Conservation (phyloP, 2,113 vertebrate species). For the Trichechus manatus region DNA sequence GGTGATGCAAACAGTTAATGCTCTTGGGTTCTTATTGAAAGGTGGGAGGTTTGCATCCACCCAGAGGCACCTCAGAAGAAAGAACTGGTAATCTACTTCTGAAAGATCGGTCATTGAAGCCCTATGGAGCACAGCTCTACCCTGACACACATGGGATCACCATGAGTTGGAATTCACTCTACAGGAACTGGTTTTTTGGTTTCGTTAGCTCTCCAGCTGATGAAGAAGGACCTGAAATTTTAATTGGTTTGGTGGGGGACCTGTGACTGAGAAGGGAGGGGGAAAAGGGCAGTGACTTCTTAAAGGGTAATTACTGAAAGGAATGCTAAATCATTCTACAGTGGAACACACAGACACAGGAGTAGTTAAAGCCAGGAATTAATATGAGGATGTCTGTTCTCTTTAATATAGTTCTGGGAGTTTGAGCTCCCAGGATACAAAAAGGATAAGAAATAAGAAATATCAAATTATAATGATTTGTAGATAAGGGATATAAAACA, state of each 20-base stretch:
- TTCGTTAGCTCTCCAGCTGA: not conserved
- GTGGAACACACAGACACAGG: not conserved
- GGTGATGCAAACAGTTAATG: too few species aligned
- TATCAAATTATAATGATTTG: not conserved
- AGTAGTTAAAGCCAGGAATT: not conserved
- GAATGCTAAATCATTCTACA: not conserved
- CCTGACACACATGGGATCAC: too few species aligned
- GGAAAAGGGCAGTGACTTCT: not conserved
- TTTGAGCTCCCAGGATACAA: not conserved
- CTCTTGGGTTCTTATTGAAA: too few species aligned
- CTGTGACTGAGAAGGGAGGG: not conserved
- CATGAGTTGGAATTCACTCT: too few species aligned
- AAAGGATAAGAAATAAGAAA: not conserved
- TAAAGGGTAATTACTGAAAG: not conserved
- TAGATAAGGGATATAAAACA: not conserved
- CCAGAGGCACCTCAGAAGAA: too few species aligned
- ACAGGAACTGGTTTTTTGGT: too few species aligned
- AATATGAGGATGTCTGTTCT: not conserved
- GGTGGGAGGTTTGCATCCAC: too few species aligned
- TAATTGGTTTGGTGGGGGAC: not conserved
- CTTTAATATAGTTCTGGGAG: not conserved
- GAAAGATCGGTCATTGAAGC: too few species aligned
- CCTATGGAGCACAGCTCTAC: too few species aligned
- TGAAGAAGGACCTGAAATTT: not conserved
- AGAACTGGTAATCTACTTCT: too few species aligned